Conservation (phyloP, 2,797 vertebrate genomes). For the Syngnathus acus region DNA sequence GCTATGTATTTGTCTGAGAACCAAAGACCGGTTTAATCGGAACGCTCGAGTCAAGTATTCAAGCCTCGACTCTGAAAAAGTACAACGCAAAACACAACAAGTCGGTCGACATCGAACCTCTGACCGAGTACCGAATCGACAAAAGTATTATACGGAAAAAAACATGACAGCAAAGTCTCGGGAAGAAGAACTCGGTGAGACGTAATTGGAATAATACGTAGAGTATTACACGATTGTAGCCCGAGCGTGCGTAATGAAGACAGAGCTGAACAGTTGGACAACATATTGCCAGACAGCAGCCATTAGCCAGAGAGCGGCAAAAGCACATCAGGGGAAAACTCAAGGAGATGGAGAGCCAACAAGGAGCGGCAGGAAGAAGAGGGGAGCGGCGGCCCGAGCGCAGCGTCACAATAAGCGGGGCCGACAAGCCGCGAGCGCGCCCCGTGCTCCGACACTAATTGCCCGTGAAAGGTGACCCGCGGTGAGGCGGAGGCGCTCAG, state of each 20-base stretch:
- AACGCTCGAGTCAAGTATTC: too few species aligned
- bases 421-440: conserved; percentile 90
- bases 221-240: conserved; percentile 27
- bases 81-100: not conserved
- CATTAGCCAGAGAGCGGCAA: conserved; percentile 58
- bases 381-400: conserved; percentile 42
- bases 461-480: conserved; percentile 98
- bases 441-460: conserved; percentile 95
- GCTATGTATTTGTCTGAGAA: not conserved
- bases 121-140: not conserved
- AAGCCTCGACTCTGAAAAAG: too few species aligned
- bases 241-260: conserved; percentile 40
- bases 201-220: conserved; percentile 10
- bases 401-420: conserved; percentile 83
- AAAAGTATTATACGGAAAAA: not conserved
- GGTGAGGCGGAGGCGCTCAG: conserved; percentile 87
- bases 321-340: conserved; percentile 57
- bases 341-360: conserved; percentile 54
- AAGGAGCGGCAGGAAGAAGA: conserved; percentile 44
- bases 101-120: too few species aligned
- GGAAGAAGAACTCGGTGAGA: not conserved
- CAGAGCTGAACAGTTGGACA: conserved; percentile 44
- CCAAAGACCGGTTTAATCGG: not conserved
- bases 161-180: not conserved
- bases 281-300: conserved; percentile 55